These are phyloP conservation scores for Hyles vespertilio DNA, from an alignment of 1,140 invertebrate species.

Conservation along the genomic window DNA sequence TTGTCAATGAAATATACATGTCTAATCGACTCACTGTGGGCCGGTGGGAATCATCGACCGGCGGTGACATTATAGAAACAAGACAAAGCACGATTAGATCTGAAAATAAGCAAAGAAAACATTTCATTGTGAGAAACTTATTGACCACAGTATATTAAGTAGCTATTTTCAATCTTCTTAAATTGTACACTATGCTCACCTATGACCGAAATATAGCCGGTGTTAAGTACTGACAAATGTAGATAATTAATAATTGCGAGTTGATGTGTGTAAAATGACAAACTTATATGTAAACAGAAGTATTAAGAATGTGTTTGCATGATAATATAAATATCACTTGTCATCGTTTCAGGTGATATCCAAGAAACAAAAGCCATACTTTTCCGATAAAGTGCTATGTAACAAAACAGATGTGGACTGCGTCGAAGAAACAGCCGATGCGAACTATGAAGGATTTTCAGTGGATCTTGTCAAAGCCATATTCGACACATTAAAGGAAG, in stretches of 20 bases:
- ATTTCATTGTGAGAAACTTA: constrained; percentile 52
- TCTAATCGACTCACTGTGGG: constrained; percentile 41
- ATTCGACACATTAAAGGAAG: constrained; percentile 78
- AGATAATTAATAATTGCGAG: no score
- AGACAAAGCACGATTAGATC: constrained; percentile 21
- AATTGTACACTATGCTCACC: no score
- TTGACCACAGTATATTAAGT: no score
- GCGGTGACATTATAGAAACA: constrained; percentile 34
- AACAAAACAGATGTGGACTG: constrained; percentile 31
- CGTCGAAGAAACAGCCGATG: constrained; percentile 59
- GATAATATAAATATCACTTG: neutral
- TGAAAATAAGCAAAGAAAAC: constrained; percentile 38
- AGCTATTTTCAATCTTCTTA: no score
- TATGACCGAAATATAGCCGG: no score
- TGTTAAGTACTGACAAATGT: no score
- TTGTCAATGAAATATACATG: constrained; percentile 56
- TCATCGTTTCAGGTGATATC: constrained; percentile 48
- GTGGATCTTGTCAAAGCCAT: constrained; percentile 86
- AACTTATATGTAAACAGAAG: no score
- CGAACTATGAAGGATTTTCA: constrained; percentile 85
- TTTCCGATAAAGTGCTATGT: constrained; percentile 47
- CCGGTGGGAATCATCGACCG: constrained; percentile 40
- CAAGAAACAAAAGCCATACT: constrained; percentile 54
- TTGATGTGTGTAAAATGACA: no score
- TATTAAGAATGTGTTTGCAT: no score